phyloP scores from a whole-genome alignment of 2,888 invertebrate genomes.

The Ethmia dodecea region DNA sequence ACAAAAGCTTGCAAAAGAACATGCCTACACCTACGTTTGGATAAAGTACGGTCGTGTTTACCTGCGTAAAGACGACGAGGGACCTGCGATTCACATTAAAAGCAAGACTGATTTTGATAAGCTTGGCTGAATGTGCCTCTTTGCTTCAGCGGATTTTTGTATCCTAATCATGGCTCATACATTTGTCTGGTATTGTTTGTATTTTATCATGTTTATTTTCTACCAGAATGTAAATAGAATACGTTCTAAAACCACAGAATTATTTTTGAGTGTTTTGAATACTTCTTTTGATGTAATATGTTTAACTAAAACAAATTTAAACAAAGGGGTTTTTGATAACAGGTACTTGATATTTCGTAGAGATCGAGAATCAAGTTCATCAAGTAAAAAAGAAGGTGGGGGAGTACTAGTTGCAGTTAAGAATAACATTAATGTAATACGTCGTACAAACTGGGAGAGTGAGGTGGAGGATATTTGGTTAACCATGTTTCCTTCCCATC shows the following conservation, averaged over 20 bases:
- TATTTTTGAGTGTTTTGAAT: neutral
- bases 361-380: neutral
- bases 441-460: neutral
- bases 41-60: neutral
- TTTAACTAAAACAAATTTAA: too few relatives aligned
- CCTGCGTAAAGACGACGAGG: neutral
- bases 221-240: conserved; percentile 1
- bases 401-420: neutral
- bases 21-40: neutral
- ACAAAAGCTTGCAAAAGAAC: neutral
- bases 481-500: neutral
- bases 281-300: neutral
- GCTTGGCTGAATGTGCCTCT: too few relatives aligned
- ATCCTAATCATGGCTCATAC: neutral
- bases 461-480: neutral
- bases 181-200: neutral
- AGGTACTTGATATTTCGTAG: neutral
- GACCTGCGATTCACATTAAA: neutral
- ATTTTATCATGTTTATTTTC: neutral
- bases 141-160: too few relatives aligned
- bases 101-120: neutral
- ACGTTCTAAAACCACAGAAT: neutral
- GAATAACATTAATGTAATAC: neutral
- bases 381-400: neutral
- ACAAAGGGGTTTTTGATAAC: neutral